Conservation (phyloP, 2,888 invertebrate species). For the Hydrotaea diabolus region DNA sequence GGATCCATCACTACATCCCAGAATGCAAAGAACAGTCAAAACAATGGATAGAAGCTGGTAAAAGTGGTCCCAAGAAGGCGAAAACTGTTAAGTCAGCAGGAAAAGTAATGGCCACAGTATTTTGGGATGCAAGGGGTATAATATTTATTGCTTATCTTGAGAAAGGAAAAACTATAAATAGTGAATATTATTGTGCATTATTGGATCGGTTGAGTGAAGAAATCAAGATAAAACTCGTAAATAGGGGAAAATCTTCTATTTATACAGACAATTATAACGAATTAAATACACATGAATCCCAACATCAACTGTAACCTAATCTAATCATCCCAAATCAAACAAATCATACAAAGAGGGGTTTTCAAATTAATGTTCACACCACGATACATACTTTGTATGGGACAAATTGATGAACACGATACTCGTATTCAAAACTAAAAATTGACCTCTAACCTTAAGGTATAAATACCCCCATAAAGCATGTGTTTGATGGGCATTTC, state of each 20-base stretch:
- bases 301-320: neutral
- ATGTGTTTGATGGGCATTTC: conserved; percentile 1
- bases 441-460: conserved; percentile 32
- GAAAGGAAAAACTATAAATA: too few relatives aligned
- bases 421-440: conserved; percentile 7
- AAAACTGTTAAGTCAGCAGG: too few relatives aligned
- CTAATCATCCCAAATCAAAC: conserved; percentile 15
- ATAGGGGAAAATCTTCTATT: neutral
- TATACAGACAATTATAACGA: neutral
- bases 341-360: neutral
- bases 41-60: too few relatives aligned
- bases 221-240: too few relatives aligned
- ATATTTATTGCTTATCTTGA: too few relatives aligned
- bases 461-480: neutral
- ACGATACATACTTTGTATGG: neutral
- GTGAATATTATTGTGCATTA: too few relatives aligned
- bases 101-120: too few relatives aligned
- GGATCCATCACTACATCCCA: too few relatives aligned
- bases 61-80: too few relatives aligned
- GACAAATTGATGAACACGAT: conserved; percentile 37
- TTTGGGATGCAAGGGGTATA: too few relatives aligned
- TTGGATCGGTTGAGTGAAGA: too few relatives aligned
- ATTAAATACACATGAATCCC: neutral
- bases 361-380: conserved; percentile 21
- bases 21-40: too few relatives aligned